These are phyloP conservation scores for Amphipyra tragopoginis DNA, from an alignment of 2,888 invertebrate genomes.

Conservation along the genomic window DNA sequence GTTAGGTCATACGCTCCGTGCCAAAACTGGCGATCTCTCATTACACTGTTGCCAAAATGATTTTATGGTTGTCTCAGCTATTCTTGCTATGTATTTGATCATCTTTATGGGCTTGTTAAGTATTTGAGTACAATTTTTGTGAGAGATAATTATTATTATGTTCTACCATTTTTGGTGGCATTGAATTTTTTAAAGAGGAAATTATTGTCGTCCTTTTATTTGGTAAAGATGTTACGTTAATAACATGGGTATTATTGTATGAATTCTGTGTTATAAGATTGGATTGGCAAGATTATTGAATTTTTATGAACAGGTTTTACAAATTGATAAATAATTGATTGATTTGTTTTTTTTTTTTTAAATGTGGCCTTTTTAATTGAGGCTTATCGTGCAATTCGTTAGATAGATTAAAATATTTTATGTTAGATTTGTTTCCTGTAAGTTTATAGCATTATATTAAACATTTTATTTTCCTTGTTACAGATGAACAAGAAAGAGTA, in stretches of 20 bases:
- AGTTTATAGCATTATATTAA: neutral
- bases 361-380: too few relatives aligned
- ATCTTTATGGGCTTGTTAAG: conserved; percentile 27
- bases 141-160: neutral
- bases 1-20: conserved; percentile 52
- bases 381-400: too few relatives aligned
- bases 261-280: too few relatives aligned
- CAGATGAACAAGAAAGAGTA: conserved; percentile 99
- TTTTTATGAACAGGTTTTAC: too few relatives aligned
- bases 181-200: neutral
- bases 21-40: conserved; percentile 55
- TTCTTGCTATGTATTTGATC: conserved; percentile 15
- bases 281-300: too few relatives aligned
- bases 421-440: neutral
- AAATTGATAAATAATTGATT: too few relatives aligned
- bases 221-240: too few relatives aligned
- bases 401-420: too few relatives aligned
- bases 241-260: too few relatives aligned
- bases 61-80: conserved; percentile 25
- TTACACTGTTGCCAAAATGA: conserved; percentile 32
- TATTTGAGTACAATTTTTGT: conserved; percentile 7
- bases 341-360: too few relatives aligned
- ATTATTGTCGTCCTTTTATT: conserved; percentile 2
- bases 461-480: conserved; percentile 77
- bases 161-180: conserved; percentile 4